Percentiles rank a stretch among this genome's conserved stretches.
Conservation (phyloP, 2,888 invertebrate species). For the Nomada fucata region DNA sequence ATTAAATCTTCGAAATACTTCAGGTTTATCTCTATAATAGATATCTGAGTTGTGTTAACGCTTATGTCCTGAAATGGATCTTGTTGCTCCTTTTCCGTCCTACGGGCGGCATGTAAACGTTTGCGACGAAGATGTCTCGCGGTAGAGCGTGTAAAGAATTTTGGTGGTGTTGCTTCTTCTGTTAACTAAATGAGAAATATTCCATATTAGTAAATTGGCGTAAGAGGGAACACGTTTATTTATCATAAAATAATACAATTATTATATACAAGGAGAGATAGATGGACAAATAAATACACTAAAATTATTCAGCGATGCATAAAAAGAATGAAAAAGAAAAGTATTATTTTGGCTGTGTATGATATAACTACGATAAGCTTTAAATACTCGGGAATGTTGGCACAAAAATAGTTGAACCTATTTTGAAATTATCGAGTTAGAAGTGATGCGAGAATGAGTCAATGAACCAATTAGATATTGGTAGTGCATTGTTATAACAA, state of each 20-base stretch:
- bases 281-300: not conserved
- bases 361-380: conserved; percentile 1
- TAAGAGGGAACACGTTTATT: not conserved
- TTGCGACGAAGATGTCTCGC: conserved; percentile 80
- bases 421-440: not conserved
- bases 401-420: not conserved
- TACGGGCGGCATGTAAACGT: conserved; percentile 75
- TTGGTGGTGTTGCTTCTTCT: conserved; percentile 48
- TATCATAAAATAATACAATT: not conserved
- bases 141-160: conserved; percentile 66
- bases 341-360: not conserved
- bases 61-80: conserved; percentile 9
- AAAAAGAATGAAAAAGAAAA: not conserved
- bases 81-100: conserved; percentile 52
- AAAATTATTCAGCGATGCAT: not conserved
- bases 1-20: conserved; percentile 40
- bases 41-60: not conserved
- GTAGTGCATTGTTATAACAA: not conserved
- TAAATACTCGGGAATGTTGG: not conserved
- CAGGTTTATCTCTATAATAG: not conserved
- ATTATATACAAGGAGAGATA: not conserved
- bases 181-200: conserved; percentile 59
- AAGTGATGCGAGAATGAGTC: not conserved
- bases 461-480: not conserved
- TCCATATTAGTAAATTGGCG: not conserved